Base-by-base conservation (phyloP, 2,113 vertebrate species). In the Ranitomeya imitator region DNA sequence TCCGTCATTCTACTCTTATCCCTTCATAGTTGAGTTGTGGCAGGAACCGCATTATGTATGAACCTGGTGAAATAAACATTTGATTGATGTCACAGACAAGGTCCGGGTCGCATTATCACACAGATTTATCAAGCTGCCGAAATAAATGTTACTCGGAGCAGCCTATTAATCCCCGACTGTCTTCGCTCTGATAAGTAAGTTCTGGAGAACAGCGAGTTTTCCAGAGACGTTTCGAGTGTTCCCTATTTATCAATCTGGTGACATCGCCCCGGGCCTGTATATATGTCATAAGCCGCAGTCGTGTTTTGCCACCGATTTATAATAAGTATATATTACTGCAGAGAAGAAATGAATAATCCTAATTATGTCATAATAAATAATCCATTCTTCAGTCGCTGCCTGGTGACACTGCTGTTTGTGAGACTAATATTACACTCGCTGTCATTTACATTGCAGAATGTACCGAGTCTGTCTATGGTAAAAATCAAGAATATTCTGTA, bases 81-180 rank as follows among this genome's bases (percentile, higher is more conserved):
- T 83, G 81, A 83, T 67, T 52, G 23, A 83, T 52, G 61, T 14
- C 60, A 67, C 21, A 23, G 37, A 67, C 31, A 23, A 23, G 31
- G 60, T 37, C 26, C 23, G 1, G 80, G 19, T 12, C 45, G 11
- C 82, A 26, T 83, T 83, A 83, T 54, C 45, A 18, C 82, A 23
- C 37, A 55, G 63, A 71, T 84, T 69, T 84, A 55, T 55, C 63
- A 84, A 84, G 45, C 63, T 52, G 63, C 61, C 23, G 82, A n/a
- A 31, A 71, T 69, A 69, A 84, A 84, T 12, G 45, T 67, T 67
- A 15, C 51, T 54, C 61, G 2, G 13, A 83, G 63, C 45, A 12
- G 65, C 23, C 82, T 18, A 55, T 84, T 84, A 71, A 84, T 71
- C 65, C 51, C 23, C 51, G 71, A 71, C 54, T 69, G 82, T 84